Evolutionary conservation across 2,113 vertebrate genomes (phyloP).

Genomic region (Origma solitaria): DNA sequence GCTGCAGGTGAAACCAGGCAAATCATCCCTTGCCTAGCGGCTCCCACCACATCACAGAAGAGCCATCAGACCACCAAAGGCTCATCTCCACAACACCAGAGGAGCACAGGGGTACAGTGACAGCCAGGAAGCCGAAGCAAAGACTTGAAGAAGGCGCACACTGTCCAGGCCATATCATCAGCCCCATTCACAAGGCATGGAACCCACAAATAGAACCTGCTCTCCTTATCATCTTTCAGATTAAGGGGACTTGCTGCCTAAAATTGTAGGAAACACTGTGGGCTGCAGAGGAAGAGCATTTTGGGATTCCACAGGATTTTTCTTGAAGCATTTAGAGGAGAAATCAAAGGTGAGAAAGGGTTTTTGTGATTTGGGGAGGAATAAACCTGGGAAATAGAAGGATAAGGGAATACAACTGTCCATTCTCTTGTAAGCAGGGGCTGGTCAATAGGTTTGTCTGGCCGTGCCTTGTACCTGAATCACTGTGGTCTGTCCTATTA

Average conservation of each 20-base stretch:
- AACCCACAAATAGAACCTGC: accelerated
- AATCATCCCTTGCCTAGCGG: background rate
- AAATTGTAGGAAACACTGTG: background rate
- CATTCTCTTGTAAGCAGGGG: background rate
- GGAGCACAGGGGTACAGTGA: background rate
- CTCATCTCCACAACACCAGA: background rate
- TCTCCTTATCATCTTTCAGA: background rate
- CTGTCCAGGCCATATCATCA: background rate
- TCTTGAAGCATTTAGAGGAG: background rate
- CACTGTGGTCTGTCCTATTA: background rate
- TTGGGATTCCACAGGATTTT: background rate
- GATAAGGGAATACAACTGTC: background rate
- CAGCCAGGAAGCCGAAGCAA: background rate
- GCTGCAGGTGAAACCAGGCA: accelerated
- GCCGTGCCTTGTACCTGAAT: background rate
- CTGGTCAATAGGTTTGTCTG: background rate
- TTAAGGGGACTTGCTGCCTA: background rate
- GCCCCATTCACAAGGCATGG: background rate
- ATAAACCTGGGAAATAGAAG: background rate
- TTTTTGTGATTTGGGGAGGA: background rate
- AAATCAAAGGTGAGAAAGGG: background rate
- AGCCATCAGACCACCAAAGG: background rate
- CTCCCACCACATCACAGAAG: background rate
- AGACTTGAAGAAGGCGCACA: background rate
- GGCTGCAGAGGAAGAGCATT: background rate